Conservation (phyloP, 2,888 invertebrate genomes). For the Cheilosia urbana region DNA sequence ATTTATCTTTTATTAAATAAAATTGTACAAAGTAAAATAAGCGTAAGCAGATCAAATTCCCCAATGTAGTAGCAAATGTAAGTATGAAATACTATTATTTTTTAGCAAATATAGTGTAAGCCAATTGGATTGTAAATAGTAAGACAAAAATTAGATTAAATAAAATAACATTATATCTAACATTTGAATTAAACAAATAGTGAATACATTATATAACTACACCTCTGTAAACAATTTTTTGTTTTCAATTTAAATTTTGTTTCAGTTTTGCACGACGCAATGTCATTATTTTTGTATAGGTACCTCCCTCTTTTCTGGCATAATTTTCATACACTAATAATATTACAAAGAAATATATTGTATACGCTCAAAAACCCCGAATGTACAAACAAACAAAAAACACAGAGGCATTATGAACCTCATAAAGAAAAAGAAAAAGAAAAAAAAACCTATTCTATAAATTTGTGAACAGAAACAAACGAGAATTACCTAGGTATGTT, state of each 20-base stretch:
- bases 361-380: conserved; percentile 75
- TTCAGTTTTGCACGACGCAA: conserved; percentile 31
- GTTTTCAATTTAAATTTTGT: conserved; percentile 10
- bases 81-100: conserved; percentile 32
- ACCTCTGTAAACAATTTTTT: conserved; percentile 28
- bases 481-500: conserved; percentile 35
- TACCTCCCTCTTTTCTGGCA: conserved; percentile 8
- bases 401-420: conserved; percentile 47
- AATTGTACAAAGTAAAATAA: conserved; percentile 48
- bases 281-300: conserved; percentile 17
- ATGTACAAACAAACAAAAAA: conserved; percentile 68
- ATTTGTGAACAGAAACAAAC: conserved; percentile 16
- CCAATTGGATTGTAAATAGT: conserved; percentile 36
- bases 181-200: conserved; percentile 10
- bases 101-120: conserved; percentile 65
- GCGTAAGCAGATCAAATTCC: conserved; percentile 3
- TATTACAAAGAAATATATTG: conserved; percentile 42
- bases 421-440: neutral
- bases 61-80: conserved; percentile 45
- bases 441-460: conserved; percentile 42
- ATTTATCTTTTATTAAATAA: conserved; percentile 28
- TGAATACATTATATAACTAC: conserved; percentile 18
- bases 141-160: conserved; percentile 18
- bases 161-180: conserved; percentile 21
- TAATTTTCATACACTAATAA: neutral